Base-by-base conservation (phyloP, 2,113 vertebrate species). In the Thalassoma bifasciatum region DNA sequence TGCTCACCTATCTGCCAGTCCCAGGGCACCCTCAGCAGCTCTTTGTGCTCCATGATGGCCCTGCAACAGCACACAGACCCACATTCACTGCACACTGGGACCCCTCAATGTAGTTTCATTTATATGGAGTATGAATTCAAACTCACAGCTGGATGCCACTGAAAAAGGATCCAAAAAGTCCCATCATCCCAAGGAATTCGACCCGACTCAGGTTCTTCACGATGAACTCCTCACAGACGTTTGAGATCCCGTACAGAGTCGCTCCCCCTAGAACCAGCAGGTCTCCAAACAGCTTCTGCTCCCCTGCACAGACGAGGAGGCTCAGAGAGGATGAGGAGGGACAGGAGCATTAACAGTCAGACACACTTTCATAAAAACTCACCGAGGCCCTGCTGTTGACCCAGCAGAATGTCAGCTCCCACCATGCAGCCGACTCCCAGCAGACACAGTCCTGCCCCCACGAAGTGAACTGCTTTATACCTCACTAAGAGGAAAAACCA, bases 81-180 rank as follows among this genome's bases (percentile, higher is more conserved):
- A 87, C 70, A 46, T 26, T 77, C 63, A 30, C 3, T 4, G 30
- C 30, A 66, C 10, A 17, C 44, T 10, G n/a, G 30, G 30, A 30
- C 30, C 6, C 30, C 14, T 46, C 4, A 6, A 46, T 6, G 6
- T 30, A 6, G n/a, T n/a, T 6, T 30, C 30, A 30, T 30, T 30
- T 30, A 3, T 30, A 30, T 30, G 30, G 30, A 30, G 3, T 6
- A 30, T n/a, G 30, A 30, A 30, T 30, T 30, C 46, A 52, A 10
- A 97, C 97, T 97, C 88, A 99, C 97, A 99, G 91, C 65, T 99
- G 97, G 82, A 99, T 98, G 79, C 97, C 97, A 38, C 97, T 98
- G 94, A 99, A 98, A 94, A 99, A 98, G 62, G 97, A 97, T 70
- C 97, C 97, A 2, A 98, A 99, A 66, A 99, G 96, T 63, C 97